Evolutionary conservation across 30 jellyfish, hydroid and myxozoan genomes (phyloP).

Genomic region (Aurelia sp.): DNA sequence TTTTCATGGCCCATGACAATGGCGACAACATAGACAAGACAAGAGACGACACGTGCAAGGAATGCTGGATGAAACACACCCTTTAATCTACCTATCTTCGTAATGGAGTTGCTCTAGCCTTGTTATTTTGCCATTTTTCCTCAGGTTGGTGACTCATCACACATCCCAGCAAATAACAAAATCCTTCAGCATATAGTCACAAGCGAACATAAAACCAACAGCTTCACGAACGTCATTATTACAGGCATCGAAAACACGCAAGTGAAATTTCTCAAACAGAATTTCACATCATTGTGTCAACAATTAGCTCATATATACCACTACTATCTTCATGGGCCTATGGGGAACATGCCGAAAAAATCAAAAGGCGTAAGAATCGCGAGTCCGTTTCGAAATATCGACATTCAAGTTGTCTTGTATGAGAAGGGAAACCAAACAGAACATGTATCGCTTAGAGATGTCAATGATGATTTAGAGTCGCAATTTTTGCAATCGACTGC

Average conservation of each 20-base stretch:
- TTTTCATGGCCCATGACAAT: too few species aligned
- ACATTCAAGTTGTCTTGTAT: conserved; percentile 28
- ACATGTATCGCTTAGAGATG: conserved; percentile 47
- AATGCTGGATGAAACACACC: too few species aligned
- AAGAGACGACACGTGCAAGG: too few species aligned
- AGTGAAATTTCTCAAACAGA: conserved; percentile 47
- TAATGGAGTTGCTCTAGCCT: too few species aligned
- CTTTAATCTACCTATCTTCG: too few species aligned
- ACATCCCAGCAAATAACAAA: conserved; percentile 37
- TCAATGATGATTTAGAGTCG: conserved; percentile 68
- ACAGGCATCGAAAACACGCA: conserved; percentile 52
- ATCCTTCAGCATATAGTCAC: conserved; percentile 22
- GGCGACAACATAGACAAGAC: too few species aligned
- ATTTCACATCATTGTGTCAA: conserved; percentile 37
- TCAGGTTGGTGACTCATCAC: conserved; percentile 69
- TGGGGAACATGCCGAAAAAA: conserved; percentile 40
- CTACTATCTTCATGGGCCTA: conserved; percentile 79
- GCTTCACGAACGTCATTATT: conserved; percentile 68
- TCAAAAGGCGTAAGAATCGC: conserved; percentile 18
- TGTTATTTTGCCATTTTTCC: neutral
- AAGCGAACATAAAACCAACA: conserved; percentile 25
- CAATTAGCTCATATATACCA: conserved; percentile 80
- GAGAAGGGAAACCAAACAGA: conserved; percentile 51
- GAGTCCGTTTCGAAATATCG: conserved; percentile 38
- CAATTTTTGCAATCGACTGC: conserved; percentile 52